Base-by-base conservation (phyloP, 2,113 vertebrate genomes). In the Tragelaphus buxtoni region DNA sequence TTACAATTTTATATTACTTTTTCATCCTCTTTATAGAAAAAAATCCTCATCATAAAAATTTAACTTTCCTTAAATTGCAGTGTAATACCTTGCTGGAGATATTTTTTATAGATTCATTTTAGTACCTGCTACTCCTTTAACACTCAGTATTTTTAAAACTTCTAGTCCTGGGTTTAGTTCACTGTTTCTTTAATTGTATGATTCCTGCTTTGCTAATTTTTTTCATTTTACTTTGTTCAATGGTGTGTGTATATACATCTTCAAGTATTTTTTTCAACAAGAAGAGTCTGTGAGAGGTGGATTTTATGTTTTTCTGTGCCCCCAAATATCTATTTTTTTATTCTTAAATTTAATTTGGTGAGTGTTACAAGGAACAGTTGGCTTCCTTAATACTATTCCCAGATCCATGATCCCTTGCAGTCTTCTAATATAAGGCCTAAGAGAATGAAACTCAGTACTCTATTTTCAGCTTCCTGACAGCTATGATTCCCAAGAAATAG, bases 391-490 rank as follows among this genome's bases (percentile, higher is more conserved):
- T 69, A 88, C 30, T 4, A 12, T 76, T 87, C 24, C 14, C 35
- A 51, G 63, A 4, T 92, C 12, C 12, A 39, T 17, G 4, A 17
- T 95, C 32, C 28, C 39, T 95, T 88, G 28, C 9, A 86, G 88
- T n/a, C 28, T 86, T 93, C 53, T 81, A 95, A 81, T 92, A 51
- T 35, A 94, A 96, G 79, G 26, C 42, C 60, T 84, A 51, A 82
- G 83, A 77, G 42, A 90, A 58, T 47, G n/a, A 95, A 95, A 91
- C 65, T 95, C 65, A 51, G 8, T 83, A 89, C 28, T 95, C 65
- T 89, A 56, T 97, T 97, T 65, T 96, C 90, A 97, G 87, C 42
- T 87, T 93, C 65, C 72, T 87, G 77, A 80, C 47, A 87, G 63
- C 77, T 74, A 45, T n/a, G 35, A 83, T 85, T 49, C 53, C 47